Base-by-base conservation (phyloP, 2,797 vertebrate species). In the Adelosebastes latens region DNA sequence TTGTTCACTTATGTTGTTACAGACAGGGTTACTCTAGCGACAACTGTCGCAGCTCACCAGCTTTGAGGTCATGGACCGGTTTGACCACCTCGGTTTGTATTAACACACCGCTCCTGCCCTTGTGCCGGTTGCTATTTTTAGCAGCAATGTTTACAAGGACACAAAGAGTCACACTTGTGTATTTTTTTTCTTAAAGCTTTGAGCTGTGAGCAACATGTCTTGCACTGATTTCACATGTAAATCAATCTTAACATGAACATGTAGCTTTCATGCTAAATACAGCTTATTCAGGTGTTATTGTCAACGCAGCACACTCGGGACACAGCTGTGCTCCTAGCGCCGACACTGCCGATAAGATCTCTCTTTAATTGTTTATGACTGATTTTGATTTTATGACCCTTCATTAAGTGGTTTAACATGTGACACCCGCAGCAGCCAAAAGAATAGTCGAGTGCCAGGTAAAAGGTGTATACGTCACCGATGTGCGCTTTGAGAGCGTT, bases 91-190 rank as follows among this genome's bases (percentile, higher is more conserved):
- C 67, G 62, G 24, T 92, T 85, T 87, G 83, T 85, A 84, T 87
- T 77, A 90, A 88, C 85, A 89, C 83, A 77, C 84, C 75, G 80
- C 85, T 82, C 64, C 67, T 87, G 89, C 86, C 93, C 90, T 90
- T 90, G 80, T 85, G 90, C 78, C 32, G 31, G 31, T 25, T 71
- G 75, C 93, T 95, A 94, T 95, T 95, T 94, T 91, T 95, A 93
- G 89, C 79, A 36, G 18, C 22, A 70, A 81, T 90, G 86, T 92
- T 92, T 87, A 93, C 86, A 90, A 91, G 87, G 90, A 83, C 86
- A 77, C 78, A 80, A 87, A 89, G 79, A 79, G 66, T 49, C 68
- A 42, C 62, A 64, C 34, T 74, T 71, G 58, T 73, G 60, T 73
- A 5, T 34, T 70, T 46, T 66, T 67, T 73, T 65, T 56, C 36